Evolutionary conservation across 2,888 invertebrate species (phyloP), one percentile per base, ranked within the genome.

Genomic region (Conops quadrifasciatus): DNA sequence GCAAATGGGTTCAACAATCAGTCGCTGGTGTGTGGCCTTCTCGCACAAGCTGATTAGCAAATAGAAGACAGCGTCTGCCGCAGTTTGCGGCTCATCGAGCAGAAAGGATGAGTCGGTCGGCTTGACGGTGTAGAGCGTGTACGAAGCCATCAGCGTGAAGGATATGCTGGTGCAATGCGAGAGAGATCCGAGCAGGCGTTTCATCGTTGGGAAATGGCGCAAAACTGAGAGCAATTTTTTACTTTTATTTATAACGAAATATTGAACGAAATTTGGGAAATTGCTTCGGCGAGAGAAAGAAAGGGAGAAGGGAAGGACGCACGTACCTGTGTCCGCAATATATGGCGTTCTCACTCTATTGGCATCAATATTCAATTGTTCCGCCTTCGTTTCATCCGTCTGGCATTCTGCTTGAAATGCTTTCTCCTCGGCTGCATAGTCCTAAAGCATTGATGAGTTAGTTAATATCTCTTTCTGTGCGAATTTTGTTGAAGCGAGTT

Each of bases 61-160:
- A 85, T 93, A 92, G 81, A 94, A 95, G n/a, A 96, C 91, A 24
- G 94, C 94, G 81, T 96, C 96, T 1, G 93, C 93, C 67, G 95
- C 91, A 0, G 93, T 93, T 36, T 91, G 89, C 11, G 92, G 91
- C 78, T 92, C 92, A n/a, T 89, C 84, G 21, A 85, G 66, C 1
- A 83, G 75, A 75, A 82, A 81, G 26, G 79, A 78, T 1, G 79
- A 78, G 60, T 81, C 80, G 15, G 81, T 78, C 11, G 87, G 78
- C 73, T 82, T 83, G 7, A 82, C 78, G 3, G 80, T 80, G 73
- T 82, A 84, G 62, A 88, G 80, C 28, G 86, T 84, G 63, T 89
- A 88, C 1, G 89, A 88, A 19, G 90, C 87, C 73, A 92, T 87
- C 88, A 92, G 89, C 5, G 91, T 91, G 78, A 92, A 87, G 0